Evolutionary conservation across 2,113 vertebrate genomes (phyloP).

Genomic region (Verasper variegatus): DNA sequence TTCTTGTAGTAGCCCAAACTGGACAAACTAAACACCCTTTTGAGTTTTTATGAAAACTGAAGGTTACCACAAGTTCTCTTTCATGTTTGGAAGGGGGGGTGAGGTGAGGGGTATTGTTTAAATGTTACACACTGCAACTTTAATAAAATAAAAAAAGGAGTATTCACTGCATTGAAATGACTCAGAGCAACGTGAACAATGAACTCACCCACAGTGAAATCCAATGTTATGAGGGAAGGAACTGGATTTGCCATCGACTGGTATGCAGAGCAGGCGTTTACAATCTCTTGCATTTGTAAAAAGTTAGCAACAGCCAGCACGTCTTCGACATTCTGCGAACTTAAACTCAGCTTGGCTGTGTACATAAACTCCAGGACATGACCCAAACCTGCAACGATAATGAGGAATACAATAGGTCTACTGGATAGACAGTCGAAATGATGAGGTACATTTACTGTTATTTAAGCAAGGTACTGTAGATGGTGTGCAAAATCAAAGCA

Average conservation of each 20-base stretch:
- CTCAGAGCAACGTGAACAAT: not conserved
- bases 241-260: constrained; percentile 83
- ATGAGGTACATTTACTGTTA: not conserved
- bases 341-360: constrained; percentile 92
- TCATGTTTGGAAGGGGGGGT: too few relatives aligned
- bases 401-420: constrained; percentile 3
- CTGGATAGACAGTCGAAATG: constrained; percentile 4
- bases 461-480: not conserved
- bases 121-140: too few relatives aligned
- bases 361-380: constrained; percentile 99
- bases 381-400: constrained; percentile 86
- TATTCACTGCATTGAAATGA: not conserved
- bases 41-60: too few relatives aligned
- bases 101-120: too few relatives aligned
- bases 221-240: constrained; percentile 64
- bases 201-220: constrained; percentile 70
- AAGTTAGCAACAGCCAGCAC: constrained; percentile 94
- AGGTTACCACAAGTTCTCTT: too few relatives aligned
- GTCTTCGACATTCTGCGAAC: constrained; percentile 90
- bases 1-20: too few relatives aligned
- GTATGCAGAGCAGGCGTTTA: constrained; percentile 91
- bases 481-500: too few relatives aligned
- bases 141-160: not conserved
- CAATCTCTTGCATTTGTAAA: constrained; percentile 95
- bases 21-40: too few relatives aligned